A percentile compares a stretch with the other conserved stretches of the same genome.
Evolutionary conservation across 2,797 vertebrate genomes (phyloP).

Genomic region (Danio albolineatus): DNA sequence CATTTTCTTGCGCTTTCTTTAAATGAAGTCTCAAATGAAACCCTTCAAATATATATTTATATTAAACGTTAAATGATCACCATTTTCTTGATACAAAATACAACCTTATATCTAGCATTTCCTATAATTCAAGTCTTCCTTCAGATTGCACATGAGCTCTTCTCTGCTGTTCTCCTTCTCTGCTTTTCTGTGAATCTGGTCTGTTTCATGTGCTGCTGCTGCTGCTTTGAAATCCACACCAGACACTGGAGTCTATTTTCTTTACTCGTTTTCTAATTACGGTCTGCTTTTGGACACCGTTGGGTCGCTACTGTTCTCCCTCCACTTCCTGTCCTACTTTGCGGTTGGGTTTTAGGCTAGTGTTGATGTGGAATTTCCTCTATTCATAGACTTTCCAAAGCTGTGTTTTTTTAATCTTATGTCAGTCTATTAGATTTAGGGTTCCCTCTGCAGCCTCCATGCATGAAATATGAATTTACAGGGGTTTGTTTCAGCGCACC

Average conservation of each 20-base stretch:
- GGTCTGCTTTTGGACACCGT: slow-evolving; percentile 14
- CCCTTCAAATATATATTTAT: no score
- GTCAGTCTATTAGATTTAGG: slow-evolving; percentile 34
- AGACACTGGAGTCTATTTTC: background rate
- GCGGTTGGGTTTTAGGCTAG: slow-evolving; percentile 13
- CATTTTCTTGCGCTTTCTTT: no score
- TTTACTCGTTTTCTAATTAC: slow-evolving; percentile 2
- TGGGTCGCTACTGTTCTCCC: slow-evolving; percentile 43
- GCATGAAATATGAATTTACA: slow-evolving; percentile 56
- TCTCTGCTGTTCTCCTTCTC: background rate
- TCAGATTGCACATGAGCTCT: background rate
- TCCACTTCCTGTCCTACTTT: slow-evolving; percentile 33
- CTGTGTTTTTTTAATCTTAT: slow-evolving; percentile 22
- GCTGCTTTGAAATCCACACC: slow-evolving; percentile 26
- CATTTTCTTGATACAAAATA: background rate
- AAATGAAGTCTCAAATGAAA: no score
- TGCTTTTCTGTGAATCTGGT: slow-evolving; percentile 24
- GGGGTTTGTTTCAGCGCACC: slow-evolving; percentile 49
- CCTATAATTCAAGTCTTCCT: background rate
- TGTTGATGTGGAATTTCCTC: slow-evolving; percentile 53
- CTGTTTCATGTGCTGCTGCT: background rate
- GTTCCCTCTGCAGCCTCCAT: slow-evolving; percentile 54
- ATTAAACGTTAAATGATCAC: no score
- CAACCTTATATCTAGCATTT: background rate
- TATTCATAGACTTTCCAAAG: slow-evolving; percentile 29